Evolutionary conservation across 2,888 invertebrate species (phyloP), one percentile per base, ranked within the genome.

Genomic region (Amblyjoppa fuscipennis): DNA sequence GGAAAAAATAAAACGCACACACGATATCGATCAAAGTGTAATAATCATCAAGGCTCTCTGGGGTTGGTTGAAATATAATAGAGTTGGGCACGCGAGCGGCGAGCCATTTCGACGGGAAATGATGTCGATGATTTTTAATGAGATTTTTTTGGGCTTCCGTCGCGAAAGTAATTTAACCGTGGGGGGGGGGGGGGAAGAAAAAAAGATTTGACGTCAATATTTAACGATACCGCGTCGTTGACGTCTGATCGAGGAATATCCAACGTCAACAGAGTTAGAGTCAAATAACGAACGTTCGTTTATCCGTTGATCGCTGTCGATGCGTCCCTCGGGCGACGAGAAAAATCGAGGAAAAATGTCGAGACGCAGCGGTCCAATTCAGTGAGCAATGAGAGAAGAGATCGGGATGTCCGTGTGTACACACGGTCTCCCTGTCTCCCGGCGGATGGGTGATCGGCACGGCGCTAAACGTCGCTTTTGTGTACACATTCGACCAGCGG

Each of bases 281-380:
- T 85, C 78, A 68, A 81, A 78, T 78, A 85, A 78, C 78, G 81
- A 75, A 69, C 69, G 70, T 69, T 81, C 81, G 81, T 75, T 75
- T 78, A 45, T 70, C 64, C 45, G 78, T 64, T 45, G 49, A 68
- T 56, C 49, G 51, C 56, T 61, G 81, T 79, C 74, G 64, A 78
- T 78, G 53, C 64, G 74, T 78, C 74, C 45, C 74, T 84, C 83
- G 59, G 7, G 45, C 11, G 13, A 56, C 31, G 25, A 31, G 28
- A 38, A 66, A 76, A 66, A 76, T 34, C 34, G 66, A 51, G 20
- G 9, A 31, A 71, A 31, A 70, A 56, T 34, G 61, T 61, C 61
- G 31, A 64, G 41, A 70, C 20, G 56, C 70, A 51, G 80, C 49
- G 59, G 66, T 71, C 41, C 79, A 68, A 82, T 82, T 85, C 79